Conservation (phyloP, 2,888 invertebrate species). For the Merodon equestris region DNA sequence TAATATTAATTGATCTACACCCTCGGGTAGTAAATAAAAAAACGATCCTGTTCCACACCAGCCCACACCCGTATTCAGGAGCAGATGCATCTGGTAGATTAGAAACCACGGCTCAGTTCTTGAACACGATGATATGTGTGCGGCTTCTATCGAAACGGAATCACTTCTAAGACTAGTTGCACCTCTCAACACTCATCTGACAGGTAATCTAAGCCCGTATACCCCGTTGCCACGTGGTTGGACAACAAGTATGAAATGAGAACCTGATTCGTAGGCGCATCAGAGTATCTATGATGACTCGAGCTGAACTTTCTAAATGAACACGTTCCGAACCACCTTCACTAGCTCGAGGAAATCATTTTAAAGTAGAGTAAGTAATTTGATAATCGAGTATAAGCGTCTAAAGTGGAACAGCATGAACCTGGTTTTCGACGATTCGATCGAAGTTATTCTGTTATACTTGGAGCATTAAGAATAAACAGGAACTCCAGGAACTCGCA, state of each 20-base stretch:
- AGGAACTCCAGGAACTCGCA: too few species aligned
- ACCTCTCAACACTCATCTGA: conserved; percentile 22
- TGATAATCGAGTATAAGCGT: conserved; percentile 56
- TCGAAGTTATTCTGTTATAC: too few species aligned
- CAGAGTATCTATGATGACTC: not conserved
- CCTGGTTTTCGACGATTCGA: conserved; percentile 38
- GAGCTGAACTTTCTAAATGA: conserved; percentile 50
- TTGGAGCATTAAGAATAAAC: too few species aligned
- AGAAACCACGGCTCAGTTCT: conserved; percentile 32
- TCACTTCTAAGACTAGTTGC: conserved; percentile 38
- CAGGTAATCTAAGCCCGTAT: conserved; percentile 37
- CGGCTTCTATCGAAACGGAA: conserved; percentile 38
- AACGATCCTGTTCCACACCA: not conserved
- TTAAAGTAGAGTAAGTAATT: conserved; percentile 47
- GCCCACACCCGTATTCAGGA: conserved; percentile 27
- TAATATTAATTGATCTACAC: conserved; percentile 52
- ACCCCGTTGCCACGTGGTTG: conserved; percentile 35
- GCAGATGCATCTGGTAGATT: conserved; percentile 50
- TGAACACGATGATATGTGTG: conserved; percentile 14
- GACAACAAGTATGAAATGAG: conserved; percentile 21
- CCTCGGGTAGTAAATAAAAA: conserved; percentile 30
- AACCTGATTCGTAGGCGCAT: conserved; percentile 10
- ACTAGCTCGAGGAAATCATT: conserved; percentile 38
- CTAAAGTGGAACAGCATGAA: conserved; percentile 46
- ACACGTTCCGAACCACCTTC: conserved; percentile 58